Conservation (phyloP, 2,888 invertebrate species). For the Ashinkailepas kermadecensis region DNA sequence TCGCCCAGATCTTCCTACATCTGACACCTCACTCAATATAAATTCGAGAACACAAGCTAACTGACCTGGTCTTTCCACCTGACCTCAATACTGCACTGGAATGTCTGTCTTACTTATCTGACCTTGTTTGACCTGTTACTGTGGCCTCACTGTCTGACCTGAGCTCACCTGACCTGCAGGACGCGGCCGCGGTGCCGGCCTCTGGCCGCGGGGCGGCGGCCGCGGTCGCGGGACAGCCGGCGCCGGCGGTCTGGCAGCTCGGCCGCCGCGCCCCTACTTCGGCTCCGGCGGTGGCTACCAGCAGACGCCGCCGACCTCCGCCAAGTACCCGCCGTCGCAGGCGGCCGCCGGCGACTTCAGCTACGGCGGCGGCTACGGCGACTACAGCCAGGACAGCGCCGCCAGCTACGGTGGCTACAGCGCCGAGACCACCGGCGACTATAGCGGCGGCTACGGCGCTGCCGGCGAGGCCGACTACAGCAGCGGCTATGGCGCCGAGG, state of each 20-base stretch:
- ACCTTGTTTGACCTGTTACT: too few relatives aligned
- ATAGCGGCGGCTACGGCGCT: not conserved
- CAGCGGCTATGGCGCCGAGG: not conserved
- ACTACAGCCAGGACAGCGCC: not conserved
- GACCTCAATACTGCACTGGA: too few relatives aligned
- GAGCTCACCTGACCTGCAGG: too few relatives aligned
- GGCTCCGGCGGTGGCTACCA: not conserved
- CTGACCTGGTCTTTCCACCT: too few relatives aligned
- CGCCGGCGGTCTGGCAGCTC: not conserved
- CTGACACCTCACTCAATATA: too few relatives aligned
- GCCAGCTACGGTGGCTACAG: not conserved
- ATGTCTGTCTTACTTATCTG: too few relatives aligned
- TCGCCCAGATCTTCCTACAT: too few relatives aligned
- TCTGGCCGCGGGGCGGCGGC: not conserved
- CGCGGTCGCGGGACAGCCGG: not conserved
- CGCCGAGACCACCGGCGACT: not conserved
- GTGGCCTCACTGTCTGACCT: too few relatives aligned
- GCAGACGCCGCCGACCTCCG: not conserved
- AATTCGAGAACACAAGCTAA: too few relatives aligned
- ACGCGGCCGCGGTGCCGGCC: too few relatives aligned
- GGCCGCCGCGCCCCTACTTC: not conserved
- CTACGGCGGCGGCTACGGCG: not conserved
- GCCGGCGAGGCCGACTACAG: not conserved
- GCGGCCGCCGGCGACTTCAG: not conserved
- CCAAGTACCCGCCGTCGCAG: not conserved